Conservation (phyloP, 2,888 invertebrate species). For the Phengaris alcon region DNA sequence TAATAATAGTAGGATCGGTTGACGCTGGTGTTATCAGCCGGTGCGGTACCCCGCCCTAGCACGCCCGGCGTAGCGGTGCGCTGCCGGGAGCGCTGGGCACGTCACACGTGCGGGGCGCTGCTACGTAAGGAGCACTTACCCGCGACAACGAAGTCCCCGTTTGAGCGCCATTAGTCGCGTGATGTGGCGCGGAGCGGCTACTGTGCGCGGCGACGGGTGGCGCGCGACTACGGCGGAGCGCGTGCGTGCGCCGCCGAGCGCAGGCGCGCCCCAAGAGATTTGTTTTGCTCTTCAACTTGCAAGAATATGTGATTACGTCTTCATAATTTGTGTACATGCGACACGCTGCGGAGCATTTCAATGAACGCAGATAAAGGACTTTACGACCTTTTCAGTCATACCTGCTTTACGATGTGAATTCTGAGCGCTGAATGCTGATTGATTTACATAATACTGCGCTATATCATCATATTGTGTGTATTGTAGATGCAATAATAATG, state of each 20-base stretch:
- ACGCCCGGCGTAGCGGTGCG: constrained; percentile 46
- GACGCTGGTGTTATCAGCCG: constrained; percentile 73
- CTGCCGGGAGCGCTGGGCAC: constrained; percentile 57
- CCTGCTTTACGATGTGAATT: background rate
- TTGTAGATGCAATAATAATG: background rate
- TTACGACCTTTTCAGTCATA: constrained; percentile 17
- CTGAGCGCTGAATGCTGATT: background rate
- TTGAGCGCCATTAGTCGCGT: constrained; percentile 75
- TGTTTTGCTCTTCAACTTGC: constrained; percentile 61
- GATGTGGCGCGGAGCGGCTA: constrained; percentile 50
- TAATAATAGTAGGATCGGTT: constrained; percentile 69
- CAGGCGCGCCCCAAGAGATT: constrained; percentile 63
- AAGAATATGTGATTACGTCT: constrained; percentile 68
- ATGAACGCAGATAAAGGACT: constrained; percentile 48
- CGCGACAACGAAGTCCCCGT: constrained; percentile 64
- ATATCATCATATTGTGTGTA: background rate
- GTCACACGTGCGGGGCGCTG: background rate
- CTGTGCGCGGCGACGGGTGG: constrained; percentile 56
- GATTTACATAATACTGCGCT: constrained; percentile 12
- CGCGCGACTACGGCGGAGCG: constrained; percentile 67
- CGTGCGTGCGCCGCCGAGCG: constrained; percentile 66
- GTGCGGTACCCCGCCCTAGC: constrained; percentile 56
- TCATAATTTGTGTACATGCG: constrained; percentile 53
- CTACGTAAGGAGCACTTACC: constrained; percentile 55
- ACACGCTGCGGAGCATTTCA: constrained; percentile 57